Conservation (phyloP, 1,140 invertebrate genomes). For the Drosophila kikkawai region DNA sequence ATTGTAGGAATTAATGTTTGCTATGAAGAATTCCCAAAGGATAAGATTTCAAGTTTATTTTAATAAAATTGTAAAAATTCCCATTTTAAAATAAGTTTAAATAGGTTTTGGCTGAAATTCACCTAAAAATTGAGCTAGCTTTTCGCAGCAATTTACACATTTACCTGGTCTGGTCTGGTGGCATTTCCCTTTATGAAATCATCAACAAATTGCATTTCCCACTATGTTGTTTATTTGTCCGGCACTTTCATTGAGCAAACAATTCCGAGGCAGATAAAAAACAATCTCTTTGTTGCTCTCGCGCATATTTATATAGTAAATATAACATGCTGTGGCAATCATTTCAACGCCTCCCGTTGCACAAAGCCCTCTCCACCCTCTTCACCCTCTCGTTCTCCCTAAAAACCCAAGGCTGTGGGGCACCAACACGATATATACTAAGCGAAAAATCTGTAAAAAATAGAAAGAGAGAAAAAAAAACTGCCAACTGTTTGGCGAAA, state of each 20-base stretch:
- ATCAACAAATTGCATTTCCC: conserved; percentile 54
- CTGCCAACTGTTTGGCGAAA: conserved; percentile 74
- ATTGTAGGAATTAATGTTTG: too few species aligned
- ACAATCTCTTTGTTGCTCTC: conserved; percentile 39
- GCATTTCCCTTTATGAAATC: conserved; percentile 46
- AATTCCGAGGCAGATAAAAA: conserved; percentile 39
- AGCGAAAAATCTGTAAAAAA: conserved; percentile 36
- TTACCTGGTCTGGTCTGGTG: neutral
- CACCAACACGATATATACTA: conserved; percentile 22
- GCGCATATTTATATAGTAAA: conserved; percentile 61
- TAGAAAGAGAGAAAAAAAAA: conserved; percentile 14
- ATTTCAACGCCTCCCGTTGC: conserved; percentile 54
- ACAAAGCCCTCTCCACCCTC: conserved; percentile 32
- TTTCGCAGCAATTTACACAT: conserved; percentile 5
- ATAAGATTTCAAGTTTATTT: neutral
- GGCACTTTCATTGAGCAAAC: conserved; percentile 57
- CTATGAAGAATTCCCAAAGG: neutral
- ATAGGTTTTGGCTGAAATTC: neutral
- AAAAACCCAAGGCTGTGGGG: conserved; percentile 53
- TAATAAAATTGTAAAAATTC: neutral
- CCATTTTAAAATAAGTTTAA: neutral
- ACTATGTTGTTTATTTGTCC: conserved; percentile 31
- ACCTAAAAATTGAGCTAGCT: neutral
- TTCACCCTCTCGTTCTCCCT: conserved; percentile 7
- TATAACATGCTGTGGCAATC: conserved; percentile 62